phyloP scores from a whole-genome alignment of 2,888 invertebrate genomes.

The Drosophila planitibia region DNA sequence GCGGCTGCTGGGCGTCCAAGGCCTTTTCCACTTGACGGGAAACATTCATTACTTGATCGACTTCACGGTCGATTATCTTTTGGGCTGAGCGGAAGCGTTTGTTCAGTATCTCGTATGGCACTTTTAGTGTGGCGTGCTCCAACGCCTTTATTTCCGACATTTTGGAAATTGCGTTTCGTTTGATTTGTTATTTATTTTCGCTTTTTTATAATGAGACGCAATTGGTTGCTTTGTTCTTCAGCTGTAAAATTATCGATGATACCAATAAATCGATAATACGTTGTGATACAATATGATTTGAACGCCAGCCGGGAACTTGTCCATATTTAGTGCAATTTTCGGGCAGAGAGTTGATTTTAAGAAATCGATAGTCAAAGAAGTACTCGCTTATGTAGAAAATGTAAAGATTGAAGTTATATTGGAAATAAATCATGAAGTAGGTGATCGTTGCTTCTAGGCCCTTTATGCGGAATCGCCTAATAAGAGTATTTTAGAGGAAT shows the following conservation, averaged over 20 bases:
- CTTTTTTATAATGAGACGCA: slow-evolving; percentile 51
- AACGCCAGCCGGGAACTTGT: not conserved
- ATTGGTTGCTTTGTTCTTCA: slow-evolving; percentile 55
- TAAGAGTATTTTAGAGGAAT: too few relatives aligned
- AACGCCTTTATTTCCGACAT: slow-evolving; percentile 97
- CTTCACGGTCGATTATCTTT: slow-evolving; percentile 96
- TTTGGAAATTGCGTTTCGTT: slow-evolving; percentile 53
- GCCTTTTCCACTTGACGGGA: slow-evolving; percentile 89
- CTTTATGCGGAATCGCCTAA: not conserved
- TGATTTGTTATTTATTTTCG: slow-evolving; percentile 44
- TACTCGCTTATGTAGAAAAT: not conserved
- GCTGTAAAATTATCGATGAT: slow-evolving; percentile 53
- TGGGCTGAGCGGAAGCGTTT: slow-evolving; percentile 98
- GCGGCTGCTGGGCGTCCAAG: slow-evolving; percentile 84
- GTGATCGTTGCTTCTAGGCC: fast-evolving
- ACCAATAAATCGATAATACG: slow-evolving; percentile 7
- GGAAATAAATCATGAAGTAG: fast-evolving
- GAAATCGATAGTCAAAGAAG: not conserved
- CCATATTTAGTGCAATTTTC: slow-evolving; percentile 1
- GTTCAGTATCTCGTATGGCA: slow-evolving; percentile 98
- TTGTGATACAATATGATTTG: slow-evolving; percentile 13
- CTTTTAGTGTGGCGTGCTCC: slow-evolving; percentile 98
- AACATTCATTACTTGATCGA: slow-evolving; percentile 93
- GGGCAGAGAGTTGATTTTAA: not conserved
- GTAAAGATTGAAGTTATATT: not conserved